Evolutionary conservation across 2,888 invertebrate genomes (phyloP), one percentile per base, ranked within the genome.

Genomic region (Acanthosepion esculentum): DNA sequence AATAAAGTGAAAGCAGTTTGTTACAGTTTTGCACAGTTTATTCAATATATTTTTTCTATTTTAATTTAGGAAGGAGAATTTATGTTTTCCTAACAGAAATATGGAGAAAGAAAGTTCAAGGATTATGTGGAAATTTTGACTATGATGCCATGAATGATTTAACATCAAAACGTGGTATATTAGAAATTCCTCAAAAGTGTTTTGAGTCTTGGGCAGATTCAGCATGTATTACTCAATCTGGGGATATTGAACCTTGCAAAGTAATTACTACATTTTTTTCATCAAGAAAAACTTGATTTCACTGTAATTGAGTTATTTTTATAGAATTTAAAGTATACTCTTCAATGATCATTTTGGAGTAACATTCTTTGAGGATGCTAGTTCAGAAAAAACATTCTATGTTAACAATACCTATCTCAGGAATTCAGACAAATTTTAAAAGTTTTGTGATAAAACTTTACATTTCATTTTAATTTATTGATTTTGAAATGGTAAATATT

Each of bases 91-190:
- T 78, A 5, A 78, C 78, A 23, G n/a, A 78, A 78, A 18, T 78
- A 78, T 78, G 78, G 78, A 78, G n/a, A 78, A 78, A 78, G 78
- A 78, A 78, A 78, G n/a, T 78, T 78, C 78, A 78, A 78, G 78
- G 78, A 78, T 33, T 78, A 78, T 78, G 78, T 78, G 78, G 78
- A 78, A 78, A 78, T 78, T 78, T 78, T 78, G 78, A 78, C 33
- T n/a, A n/a, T 33, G n/a, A 78, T 78, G 78, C 78, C 0, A 78
- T 78, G n/a, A 33, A 78, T 78, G 78, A 78, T 78, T 33, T 78
- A 78, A 78, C 78, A 78, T 78, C 78, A 33, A 78, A 33, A 78
- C 78, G 78, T 78, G 78, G 78, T 33, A 78, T 78, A n/a, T 33
- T 78, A 78, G 78, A 78, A 78, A 78, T 78, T 78, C 78, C 78